Conservation (phyloP, 2,797 vertebrate species). For the Gadopsis bispinosus region DNA sequence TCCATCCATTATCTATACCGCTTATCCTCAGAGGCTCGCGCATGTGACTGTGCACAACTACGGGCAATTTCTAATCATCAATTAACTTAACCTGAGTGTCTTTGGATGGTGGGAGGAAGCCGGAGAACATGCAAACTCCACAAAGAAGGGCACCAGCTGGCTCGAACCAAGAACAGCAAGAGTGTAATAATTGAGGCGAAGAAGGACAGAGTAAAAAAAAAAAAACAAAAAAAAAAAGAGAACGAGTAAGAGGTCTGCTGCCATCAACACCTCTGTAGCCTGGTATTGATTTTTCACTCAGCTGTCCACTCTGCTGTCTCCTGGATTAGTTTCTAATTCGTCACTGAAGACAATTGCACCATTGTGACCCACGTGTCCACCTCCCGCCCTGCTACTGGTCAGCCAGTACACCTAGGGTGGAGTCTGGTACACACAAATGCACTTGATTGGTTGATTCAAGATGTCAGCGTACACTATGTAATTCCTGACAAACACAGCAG, state of each 20-base stretch:
- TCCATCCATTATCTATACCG: neutral
- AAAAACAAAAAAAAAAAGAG: neutral
- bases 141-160: too few relatives aligned
- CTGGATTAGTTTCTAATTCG: slow-evolving; percentile 52
- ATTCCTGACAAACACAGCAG: neutral
- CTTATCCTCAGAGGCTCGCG: too few relatives aligned
- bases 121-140: too few relatives aligned
- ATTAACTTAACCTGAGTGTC: too few relatives aligned
- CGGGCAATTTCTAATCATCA: too few relatives aligned
- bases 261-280: slow-evolving; percentile 26
- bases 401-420: neutral
- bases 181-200: neutral
- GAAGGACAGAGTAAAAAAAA: neutral
- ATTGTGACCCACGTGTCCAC: neutral
- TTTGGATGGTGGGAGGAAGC: too few relatives aligned
- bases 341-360: slow-evolving; percentile 20
- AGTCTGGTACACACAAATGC: slow-evolving; percentile 2
- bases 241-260: neutral
- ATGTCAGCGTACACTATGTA: neutral
- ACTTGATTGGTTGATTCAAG: neutral
- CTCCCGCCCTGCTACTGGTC: slow-evolving; percentile 6
- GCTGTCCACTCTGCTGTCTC: slow-evolving; percentile 34
- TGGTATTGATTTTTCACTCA: slow-evolving; percentile 50
- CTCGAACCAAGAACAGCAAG: neutral
- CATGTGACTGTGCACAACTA: too few relatives aligned